These are phyloP conservation scores for Solenodon paradoxus DNA, from an alignment of 2,113 vertebrate species.

Conservation along the genomic window DNA sequence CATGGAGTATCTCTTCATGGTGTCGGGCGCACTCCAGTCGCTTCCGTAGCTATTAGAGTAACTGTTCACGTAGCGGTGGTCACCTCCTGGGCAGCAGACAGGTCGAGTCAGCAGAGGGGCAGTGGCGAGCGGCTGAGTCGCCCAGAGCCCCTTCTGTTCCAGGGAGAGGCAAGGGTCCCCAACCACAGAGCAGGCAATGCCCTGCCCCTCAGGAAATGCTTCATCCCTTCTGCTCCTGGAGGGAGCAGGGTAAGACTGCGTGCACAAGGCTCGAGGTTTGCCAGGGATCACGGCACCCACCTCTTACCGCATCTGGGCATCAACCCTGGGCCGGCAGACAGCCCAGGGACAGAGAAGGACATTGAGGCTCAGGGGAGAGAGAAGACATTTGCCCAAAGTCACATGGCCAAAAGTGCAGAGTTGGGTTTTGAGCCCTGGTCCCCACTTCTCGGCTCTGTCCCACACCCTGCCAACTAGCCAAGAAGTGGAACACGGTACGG, in stretches of 20 bases:
- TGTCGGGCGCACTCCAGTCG: constrained; percentile 83
- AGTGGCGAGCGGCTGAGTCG: no score
- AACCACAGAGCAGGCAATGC: accelerated
- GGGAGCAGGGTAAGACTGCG: accelerated
- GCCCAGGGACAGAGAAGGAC: not conserved
- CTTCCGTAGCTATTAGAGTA: constrained; percentile 80
- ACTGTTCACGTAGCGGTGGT: constrained; percentile 85
- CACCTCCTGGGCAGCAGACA: constrained; percentile 67
- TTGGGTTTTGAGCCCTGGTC: not conserved
- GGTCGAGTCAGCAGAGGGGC: accelerated
- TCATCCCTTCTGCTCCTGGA: not conserved
- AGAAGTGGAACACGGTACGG: not conserved
- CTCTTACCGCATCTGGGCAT: not conserved
- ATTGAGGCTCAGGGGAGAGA: not conserved
- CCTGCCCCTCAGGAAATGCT: no score
- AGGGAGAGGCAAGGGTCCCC: not conserved
- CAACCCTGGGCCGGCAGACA: not conserved
- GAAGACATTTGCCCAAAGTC: not conserved
- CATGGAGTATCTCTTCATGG: constrained; percentile 86
- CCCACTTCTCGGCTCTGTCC: not conserved
- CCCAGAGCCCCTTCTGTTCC: not conserved
- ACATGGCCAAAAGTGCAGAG: not conserved
- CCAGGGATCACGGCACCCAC: no score
- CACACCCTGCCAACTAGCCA: not conserved
- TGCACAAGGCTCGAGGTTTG: no score